Base-by-base conservation (phyloP, 2,797 vertebrate species). In the Eremophila alpestris region DNA sequence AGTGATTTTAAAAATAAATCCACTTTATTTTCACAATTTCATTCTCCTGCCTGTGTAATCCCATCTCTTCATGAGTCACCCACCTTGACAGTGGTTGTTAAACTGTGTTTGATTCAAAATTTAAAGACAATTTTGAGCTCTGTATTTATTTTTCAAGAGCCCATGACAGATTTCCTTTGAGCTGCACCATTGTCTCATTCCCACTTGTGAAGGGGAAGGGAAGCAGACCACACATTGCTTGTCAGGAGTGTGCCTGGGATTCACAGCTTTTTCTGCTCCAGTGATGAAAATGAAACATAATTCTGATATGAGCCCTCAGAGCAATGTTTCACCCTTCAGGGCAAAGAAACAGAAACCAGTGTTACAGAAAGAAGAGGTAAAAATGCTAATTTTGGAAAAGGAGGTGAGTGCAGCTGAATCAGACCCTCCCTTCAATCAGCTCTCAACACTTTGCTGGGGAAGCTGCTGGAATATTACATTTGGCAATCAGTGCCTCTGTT, bases 221-320 rank as follows among this genome's bases (percentile, higher is more conserved):
- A 59, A 83, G 69, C 19, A 86, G 65, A 71, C 40, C 43, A 65
- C 2, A 1, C 6, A 5, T 83, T 83, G 69, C 86, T 91, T 87
- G 54, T 89, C 49, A 71, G 34, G 75, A 90, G 38, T 26, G 40
- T 65, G 27, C 80, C 59, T 94, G 86, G 84, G 19, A 40, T 91
- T 93, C 58, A 7, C 38, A 55, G 65, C 29, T n/a, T 81, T 43
- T 93, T 85, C 62, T 86, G 36, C 51, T 90, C 38, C 79, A 79
- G 5, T 71, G 82, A 78, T 51, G 63, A 91, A 96, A 91, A 91
- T 40, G 58, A 79, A 93, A 63, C 59, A 32, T 59, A 76, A 83
- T 93, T 90, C 92, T 90, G 43, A 21, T 84, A 41, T 51, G 70
- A 81, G 21, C 34, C 70, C 48, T 86, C 63, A 67, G 13, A 62